Evolutionary conservation across 1,140 invertebrate genomes (phyloP).

Genomic region (Trichomalopsis sarcophagae): DNA sequence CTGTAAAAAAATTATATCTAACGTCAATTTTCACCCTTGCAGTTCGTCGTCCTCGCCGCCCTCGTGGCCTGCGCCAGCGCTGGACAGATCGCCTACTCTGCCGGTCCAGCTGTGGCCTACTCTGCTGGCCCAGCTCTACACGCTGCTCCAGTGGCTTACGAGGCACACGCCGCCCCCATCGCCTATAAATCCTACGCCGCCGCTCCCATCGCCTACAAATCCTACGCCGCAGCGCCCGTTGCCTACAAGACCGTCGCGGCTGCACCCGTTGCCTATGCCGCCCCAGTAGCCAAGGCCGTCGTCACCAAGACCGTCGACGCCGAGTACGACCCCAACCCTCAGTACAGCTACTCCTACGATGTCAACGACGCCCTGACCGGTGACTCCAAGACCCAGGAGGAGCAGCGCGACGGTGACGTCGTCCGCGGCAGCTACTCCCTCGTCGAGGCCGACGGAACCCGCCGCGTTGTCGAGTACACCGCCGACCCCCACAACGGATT

Average conservation of each 20-base stretch:
- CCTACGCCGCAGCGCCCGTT: conserved; percentile 49
- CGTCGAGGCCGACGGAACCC: conserved; percentile 77
- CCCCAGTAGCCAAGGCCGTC: conserved; percentile 58
- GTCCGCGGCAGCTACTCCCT: conserved; percentile 77
- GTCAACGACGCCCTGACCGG: conserved; percentile 76
- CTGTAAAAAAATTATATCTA: too few species aligned
- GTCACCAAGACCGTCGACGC: conserved; percentile 64
- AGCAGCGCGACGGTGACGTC: conserved; percentile 75
- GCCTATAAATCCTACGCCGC: conserved; percentile 38
- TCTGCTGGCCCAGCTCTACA: conserved; percentile 26
- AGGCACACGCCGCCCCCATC: conserved; percentile 43
- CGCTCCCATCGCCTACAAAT: conserved; percentile 31
- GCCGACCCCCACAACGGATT: conserved; percentile 77
- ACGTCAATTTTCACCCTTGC: not conserved
- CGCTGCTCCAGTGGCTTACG: conserved; percentile 32
- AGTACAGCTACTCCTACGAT: conserved; percentile 76
- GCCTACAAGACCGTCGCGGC: conserved; percentile 61
- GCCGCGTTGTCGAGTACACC: conserved; percentile 76
- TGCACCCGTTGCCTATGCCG: conserved; percentile 59
- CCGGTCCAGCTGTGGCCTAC: conserved; percentile 55
- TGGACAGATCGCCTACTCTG: conserved; percentile 59
- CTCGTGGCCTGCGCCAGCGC: conserved; percentile 71
- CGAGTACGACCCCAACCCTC: conserved; percentile 74
- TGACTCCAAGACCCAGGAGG: conserved; percentile 75
- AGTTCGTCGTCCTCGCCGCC: conserved; percentile 73